Evolutionary conservation across 1,140 invertebrate genomes (phyloP).

Genomic region (Bombus waltoni): DNA sequence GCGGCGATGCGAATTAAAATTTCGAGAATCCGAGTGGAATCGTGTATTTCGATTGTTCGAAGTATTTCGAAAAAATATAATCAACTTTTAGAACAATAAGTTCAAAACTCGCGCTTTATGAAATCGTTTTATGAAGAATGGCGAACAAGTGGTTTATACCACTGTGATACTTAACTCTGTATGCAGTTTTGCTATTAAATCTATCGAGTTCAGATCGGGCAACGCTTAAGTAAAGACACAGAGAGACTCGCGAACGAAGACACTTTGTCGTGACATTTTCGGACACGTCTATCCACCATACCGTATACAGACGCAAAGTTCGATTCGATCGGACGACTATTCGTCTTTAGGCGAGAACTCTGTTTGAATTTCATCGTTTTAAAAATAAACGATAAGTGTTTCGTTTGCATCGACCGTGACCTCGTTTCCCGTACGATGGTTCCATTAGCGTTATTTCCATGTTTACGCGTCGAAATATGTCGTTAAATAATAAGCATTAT

Average conservation of each 20-base stretch:
- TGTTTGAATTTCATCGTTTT: neutral
- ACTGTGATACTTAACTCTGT: neutral
- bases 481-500: neutral
- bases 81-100: neutral
- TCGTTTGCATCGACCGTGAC: neutral
- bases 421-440: neutral
- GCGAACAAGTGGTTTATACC: too few relatives aligned
- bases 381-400: constrained; percentile 14
- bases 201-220: too few relatives aligned
- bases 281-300: neutral
- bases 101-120: too few relatives aligned
- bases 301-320: constrained; percentile 25
- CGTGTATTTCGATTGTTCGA: neutral
- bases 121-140: too few relatives aligned
- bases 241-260: neutral
- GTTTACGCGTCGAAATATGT: neutral
- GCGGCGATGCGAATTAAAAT: too few relatives aligned
- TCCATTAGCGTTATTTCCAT: neutral
- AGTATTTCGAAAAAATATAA: neutral
- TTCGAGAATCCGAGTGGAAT: too few relatives aligned
- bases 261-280: constrained; percentile 17
- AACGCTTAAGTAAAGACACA: neutral
- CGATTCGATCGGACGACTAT: constrained; percentile 16
- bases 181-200: neutral
- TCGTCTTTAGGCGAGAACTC: neutral